Evolutionary conservation across 2,888 invertebrate genomes (phyloP), one percentile per base, ranked within the genome.

Genomic region (Tuta absoluta): DNA sequence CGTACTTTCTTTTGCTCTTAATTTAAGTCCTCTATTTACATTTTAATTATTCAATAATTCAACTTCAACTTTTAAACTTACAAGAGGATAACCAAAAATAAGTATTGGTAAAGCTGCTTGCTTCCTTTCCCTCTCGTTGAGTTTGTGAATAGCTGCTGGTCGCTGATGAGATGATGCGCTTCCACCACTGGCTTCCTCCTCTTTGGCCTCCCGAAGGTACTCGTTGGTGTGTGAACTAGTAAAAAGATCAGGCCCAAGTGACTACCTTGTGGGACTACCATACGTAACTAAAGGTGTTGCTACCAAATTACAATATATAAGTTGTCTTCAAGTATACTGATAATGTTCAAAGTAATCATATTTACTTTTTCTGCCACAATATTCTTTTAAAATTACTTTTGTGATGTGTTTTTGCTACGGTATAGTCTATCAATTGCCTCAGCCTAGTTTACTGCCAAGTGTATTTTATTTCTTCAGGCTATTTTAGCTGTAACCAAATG

Each of bases 101-200:
- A 98, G 93, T 76, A 98, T 97, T 0, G 98, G 97, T 66, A 97
- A 84, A 0, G 97, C 96, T 0, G 98, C 98, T 83, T 98, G 95
- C 76, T 97, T 96, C 75, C 95, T 93, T 81, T 97, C 97, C 63
- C 96, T 89, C 76, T 97, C 97, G 66, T 95, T 96, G 63, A 95
- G 93, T 60, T 90, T 84, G 68, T 93, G 93, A 0, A 33, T 33
- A 33, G 10, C 33, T 7, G 88, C 87, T 2, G 91, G 28, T 28
- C 68, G 80, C 0, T 80, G 93, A 8, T 93, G 86, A 0, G 87
- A 76, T 5, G 86, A 87, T 61, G 88, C 88, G 70, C 96, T 95
- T 87, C 79, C 89, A 49, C 88, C 89, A 57, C 89, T 87, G 68
- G 85, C 80, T 64, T 89, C 90, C 63, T 89, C 91, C 67, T 89